Conservation (phyloP, 2,888 invertebrate species). For the Drosophila barbarae region DNA sequence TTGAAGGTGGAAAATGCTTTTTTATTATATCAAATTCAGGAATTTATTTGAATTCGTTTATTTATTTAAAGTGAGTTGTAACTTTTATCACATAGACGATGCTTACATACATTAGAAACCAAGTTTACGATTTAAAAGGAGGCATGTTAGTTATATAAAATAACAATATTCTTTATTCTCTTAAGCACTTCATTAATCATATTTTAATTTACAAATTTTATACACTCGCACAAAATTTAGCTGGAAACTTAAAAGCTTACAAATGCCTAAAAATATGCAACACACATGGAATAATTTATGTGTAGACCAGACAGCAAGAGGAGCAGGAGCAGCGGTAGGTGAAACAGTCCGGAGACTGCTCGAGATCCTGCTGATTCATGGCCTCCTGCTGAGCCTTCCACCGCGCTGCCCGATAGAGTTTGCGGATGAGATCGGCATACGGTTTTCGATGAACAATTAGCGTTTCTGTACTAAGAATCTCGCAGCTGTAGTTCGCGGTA, state of each 20-base stretch:
- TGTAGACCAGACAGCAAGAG: not conserved
- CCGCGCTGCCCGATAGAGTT: constrained; percentile 25
- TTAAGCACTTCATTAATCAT: not conserved
- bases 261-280: constrained; percentile 33
- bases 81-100: too few relatives aligned
- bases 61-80: not conserved
- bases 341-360: not conserved
- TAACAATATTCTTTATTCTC: not conserved
- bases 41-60: not conserved
- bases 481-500: constrained; percentile 17
- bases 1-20: not conserved
- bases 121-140: not conserved
- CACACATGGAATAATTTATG: not conserved
- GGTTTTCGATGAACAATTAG: not conserved
- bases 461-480: not conserved
- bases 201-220: not conserved
- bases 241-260: constrained; percentile 4
- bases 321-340: constrained; percentile 15
- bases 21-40: not conserved
- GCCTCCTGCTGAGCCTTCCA: not conserved
- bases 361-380: not conserved
- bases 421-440: constrained; percentile 15
- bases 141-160: not conserved
- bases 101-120: not conserved
- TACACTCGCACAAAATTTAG: not conserved